phyloP scores from a whole-genome alignment of 53 echinoderm and acorn worm genomes.

The Patiria pectinifera region DNA sequence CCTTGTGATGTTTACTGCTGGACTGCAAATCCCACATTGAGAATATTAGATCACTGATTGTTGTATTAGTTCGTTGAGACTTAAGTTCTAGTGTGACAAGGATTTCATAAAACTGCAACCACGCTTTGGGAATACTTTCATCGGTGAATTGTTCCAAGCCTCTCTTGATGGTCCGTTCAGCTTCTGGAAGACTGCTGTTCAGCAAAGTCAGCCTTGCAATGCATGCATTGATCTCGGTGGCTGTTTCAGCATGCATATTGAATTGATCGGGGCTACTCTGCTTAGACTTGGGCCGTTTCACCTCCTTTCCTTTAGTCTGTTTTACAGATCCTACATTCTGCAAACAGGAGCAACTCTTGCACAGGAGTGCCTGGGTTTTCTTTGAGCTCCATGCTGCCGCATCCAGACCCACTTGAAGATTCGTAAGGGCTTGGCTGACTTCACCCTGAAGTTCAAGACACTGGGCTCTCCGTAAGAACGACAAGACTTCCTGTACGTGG shows the following conservation, averaged over 20 bases:
- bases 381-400: constrained; percentile 13
- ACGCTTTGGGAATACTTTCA: not conserved
- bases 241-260: not conserved
- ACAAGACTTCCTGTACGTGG: constrained; percentile 44
- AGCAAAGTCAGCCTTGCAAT: constrained; percentile 29
- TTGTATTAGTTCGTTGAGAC: constrained; percentile 4
- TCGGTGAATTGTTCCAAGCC: constrained; percentile 1
- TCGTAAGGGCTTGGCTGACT: constrained; percentile 22
- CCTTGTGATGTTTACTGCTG: not conserved
- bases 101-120: constrained; percentile 41
- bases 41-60: constrained; percentile 5
- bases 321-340: not conserved
- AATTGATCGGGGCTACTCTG: not conserved
- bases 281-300: not conserved
- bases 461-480: constrained; percentile 43
- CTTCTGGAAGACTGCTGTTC: not conserved
- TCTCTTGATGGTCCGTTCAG: not conserved
- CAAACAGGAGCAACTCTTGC: constrained; percentile 19
- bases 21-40: constrained; percentile 50
- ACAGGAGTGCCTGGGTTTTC: constrained; percentile 27
- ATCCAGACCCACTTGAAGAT: constrained; percentile 26
- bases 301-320: not conserved
- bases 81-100: constrained; percentile 19
- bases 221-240: constrained; percentile 9
- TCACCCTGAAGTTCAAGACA: constrained; percentile 50